Base-by-base conservation (phyloP, 2,888 invertebrate genomes). In the Heliconius sara region DNA sequence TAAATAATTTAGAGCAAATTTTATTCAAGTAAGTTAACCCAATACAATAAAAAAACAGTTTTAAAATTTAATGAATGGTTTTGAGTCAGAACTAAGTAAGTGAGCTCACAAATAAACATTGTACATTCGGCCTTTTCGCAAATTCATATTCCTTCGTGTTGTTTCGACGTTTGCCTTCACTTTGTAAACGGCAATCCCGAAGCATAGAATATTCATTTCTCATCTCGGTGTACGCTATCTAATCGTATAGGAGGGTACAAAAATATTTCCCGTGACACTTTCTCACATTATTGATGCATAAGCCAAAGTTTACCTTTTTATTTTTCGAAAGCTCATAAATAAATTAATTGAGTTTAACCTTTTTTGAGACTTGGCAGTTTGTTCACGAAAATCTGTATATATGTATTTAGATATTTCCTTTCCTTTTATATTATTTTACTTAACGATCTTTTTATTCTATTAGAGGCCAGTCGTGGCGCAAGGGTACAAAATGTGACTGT, bases 161-260 rank as follows among this genome's bases (percentile, higher is more conserved):
- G 78, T 83, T 80, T 79, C 77, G 75, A 77, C 70, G 78, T 76
- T 76, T 77, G 57, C 68, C 79, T 76, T 79, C 76, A 81, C 78
- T 82, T 79, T 79, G 79, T 77, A 79, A 80, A 67, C 81, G 73
- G 71, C 81, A 81, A 81, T 83, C 76, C 82, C 79, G 70, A 70
- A 74, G 72, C 84, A 86, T 87, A 85, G 84, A 87, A 87, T 87
- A 87, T 87, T 88, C 85, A 87, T 86, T 85, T 86, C 86, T 86
- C 85, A 86, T 87, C 84, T 86, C 85, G 80, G 84, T 81, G 79
- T 80, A 83, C 82, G 81, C 83, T 78, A 73, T 52, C 82, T 86
- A 86, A 85, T 85, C 84, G 80, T 80, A 82, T 83, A 83, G 84
- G 77, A 83, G 79, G 82, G 82, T 81, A 83, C 80, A 77, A 83